A percentile compares a stretch with the other conserved stretches of the same genome.
These are phyloP conservation scores for Drosophila athabasca DNA, from an alignment of 1,140 invertebrate species.

Conservation along the genomic window DNA sequence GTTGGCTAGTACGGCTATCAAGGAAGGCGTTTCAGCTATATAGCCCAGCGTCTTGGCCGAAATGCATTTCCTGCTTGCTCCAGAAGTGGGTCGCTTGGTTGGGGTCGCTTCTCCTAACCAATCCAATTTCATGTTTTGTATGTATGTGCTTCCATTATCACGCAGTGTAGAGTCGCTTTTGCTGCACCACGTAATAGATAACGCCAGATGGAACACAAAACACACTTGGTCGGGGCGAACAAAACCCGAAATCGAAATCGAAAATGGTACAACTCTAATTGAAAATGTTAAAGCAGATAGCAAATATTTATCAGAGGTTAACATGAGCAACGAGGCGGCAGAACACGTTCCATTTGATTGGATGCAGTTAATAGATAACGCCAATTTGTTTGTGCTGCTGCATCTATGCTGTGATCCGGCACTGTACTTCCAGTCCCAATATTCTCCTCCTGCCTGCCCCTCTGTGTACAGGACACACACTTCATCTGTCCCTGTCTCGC, in stretches of 20 bases:
- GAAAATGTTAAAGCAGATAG: conserved; percentile 79
- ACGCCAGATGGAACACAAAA: conserved; percentile 9
- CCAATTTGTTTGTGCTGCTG: neutral
- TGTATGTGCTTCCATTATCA: conserved; percentile 48
- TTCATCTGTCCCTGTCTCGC: conserved; percentile 22
- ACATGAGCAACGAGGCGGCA: conserved; percentile 50
- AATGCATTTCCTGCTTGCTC: conserved; percentile 33
- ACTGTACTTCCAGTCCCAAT: conserved; percentile 38
- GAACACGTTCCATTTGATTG: conserved; percentile 72
- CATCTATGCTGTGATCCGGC: conserved; percentile 14
- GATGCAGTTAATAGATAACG: conserved; percentile 27
- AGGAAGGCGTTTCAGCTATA: too few species aligned
- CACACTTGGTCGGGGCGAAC: neutral
- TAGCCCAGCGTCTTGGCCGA: neutral
- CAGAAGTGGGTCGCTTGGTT: conserved; percentile 43
- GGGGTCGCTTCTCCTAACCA: conserved; percentile 49
- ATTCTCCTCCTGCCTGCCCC: conserved; percentile 33
- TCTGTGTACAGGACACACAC: conserved; percentile 28
- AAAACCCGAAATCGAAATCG: conserved; percentile 8
- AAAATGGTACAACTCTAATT: conserved; percentile 80
- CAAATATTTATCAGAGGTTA: conserved; percentile 74
- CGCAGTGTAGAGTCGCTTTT: conserved; percentile 40
- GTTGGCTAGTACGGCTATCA: neutral
- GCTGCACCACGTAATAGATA: conserved; percentile 69
- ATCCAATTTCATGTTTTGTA: conserved; percentile 32